Evolutionary conservation across 2,113 vertebrate species (phyloP), one percentile per base, ranked within the genome.

Genomic region (Azemiops feae): DNA sequence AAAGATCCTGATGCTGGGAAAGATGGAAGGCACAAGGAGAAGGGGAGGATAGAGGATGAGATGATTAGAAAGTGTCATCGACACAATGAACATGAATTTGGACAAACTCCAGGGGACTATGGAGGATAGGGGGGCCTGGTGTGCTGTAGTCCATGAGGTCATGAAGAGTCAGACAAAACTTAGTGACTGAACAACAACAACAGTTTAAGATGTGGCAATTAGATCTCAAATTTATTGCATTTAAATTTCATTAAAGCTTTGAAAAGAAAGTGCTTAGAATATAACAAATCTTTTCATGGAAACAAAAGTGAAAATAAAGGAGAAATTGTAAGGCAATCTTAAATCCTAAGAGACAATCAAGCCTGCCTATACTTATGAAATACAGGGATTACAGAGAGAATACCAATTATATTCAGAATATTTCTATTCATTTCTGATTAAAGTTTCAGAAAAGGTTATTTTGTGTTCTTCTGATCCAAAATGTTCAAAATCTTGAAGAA

Each of bases 361-460:
- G 50, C 30, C 30, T 69, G 16, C 1, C 55, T 30, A 30, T 50
- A 50, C 8, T 50, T 52, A 52, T 74, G 18, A 52, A 74, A 53
- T 9, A 74, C 5, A 85, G 39, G 2, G 1, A 69, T 7, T 53
- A 5, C 60, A 27, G 23, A 27, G 27, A 54, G 43, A 14, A 91
- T 60, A 88, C 11, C 39, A 50, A 5, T 39, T 69, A 25, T 18
- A 87, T 87, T 85, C 87, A 1, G 43, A 25, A 45, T 86, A 92
- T 0, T 81, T 0, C 0, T 81, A 18, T 34, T 52, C 3, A 54
- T 2, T 14, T 94, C 7, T 45, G 1, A 6, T 27, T 64, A 43
- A 91, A 64, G n/a, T 25, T 18, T 27, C 11, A 87, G 34, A 39
- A 74, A 52, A 85, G 1, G 22, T 1, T 16, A 69, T 9, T n/a